Base-by-base conservation (phyloP, 2,113 vertebrate genomes). In the Tetraodon nigroviridis region DNA sequence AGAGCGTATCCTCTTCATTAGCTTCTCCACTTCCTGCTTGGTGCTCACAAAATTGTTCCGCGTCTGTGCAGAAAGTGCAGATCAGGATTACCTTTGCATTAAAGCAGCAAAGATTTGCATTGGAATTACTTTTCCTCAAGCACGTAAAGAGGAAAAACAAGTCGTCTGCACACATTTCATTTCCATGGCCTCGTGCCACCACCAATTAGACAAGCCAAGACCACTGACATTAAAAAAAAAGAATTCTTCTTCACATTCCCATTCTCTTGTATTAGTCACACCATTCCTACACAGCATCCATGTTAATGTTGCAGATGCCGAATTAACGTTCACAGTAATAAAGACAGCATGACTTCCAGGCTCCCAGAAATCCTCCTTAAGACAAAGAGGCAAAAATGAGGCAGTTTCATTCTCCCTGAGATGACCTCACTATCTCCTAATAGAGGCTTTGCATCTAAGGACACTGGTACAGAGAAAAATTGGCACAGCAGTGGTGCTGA, bases 1-100 rank as follows among this genome's bases (percentile, higher is more conserved):
- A 3, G 95, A 92, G 52, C 93, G 94, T 91, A 99, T 98, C 86
- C 96, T 93, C 48, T 92, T 93, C 96, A 99, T 98, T 75, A 99
- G 82, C 69, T 93, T 93, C 80, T 99, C 96, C 64, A 99, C 94
- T 89, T 99, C 97, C 86, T 98, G 95, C 52, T 96, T 93, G 1
- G 97, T 99, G 84, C 97, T 99, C 85, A 97, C 93, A 85, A 99
- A 99, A 83, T 98, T 98, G 91, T 98, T 98, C 49, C 97, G 90
- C 4, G 97, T 98, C 97, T 99, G 82, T 2, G 50, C 65, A 55
- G 24, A 83, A 72, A 83, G 71, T 14, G 18, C 2, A 51, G 50
- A 12, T 64, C 42, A 44, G 19, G 51, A 59, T 58, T 29, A 65
- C 24, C 48, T 56, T 18, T 56, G 42, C 61, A 53, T 49, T 41